Evolutionary conservation across 2,113 vertebrate genomes (phyloP).

Genomic region (Chascanopsetta lugubris): DNA sequence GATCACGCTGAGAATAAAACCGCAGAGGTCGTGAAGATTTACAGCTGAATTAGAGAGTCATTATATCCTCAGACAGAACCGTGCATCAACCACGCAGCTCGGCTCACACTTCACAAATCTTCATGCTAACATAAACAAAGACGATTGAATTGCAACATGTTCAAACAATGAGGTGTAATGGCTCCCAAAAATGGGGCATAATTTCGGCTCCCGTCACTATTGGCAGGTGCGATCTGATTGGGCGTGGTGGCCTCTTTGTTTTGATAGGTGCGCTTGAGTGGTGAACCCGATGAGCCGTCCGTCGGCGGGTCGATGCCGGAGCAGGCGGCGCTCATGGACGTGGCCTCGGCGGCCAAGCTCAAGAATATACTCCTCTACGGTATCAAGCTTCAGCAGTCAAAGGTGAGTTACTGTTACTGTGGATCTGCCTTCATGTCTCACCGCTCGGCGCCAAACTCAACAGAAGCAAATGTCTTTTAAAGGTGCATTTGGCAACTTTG

Average conservation of each 20-base stretch:
- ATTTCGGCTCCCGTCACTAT: slow-evolving; percentile 19
- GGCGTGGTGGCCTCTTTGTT: slow-evolving; percentile 35
- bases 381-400: slow-evolving; percentile 67
- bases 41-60: slow-evolving; percentile 34
- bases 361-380: slow-evolving; percentile 78
- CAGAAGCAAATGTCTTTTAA: slow-evolving; percentile 37
- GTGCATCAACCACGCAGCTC: slow-evolving; percentile 28
- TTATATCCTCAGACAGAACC: slow-evolving; percentile 35
- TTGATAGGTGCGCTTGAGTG: slow-evolving; percentile 73
- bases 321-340: slow-evolving; percentile 53
- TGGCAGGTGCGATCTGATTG: slow-evolving; percentile 39
- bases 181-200: slow-evolving; percentile 4
- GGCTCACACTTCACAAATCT: slow-evolving; percentile 1
- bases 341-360: slow-evolving; percentile 65
- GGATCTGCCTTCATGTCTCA: slow-evolving; percentile 8
- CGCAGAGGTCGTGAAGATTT: slow-evolving; percentile 41
- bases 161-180: slow-evolving; percentile 46
- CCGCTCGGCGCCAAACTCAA: slow-evolving; percentile 37
- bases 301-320: slow-evolving; percentile 32
- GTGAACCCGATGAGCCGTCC: slow-evolving; percentile 39
- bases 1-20: slow-evolving; percentile 39
- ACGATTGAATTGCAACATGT: slow-evolving; percentile 41
- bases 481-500: slow-evolving; percentile 11
- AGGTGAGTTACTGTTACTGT: slow-evolving; percentile 62
- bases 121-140: slow-evolving; percentile 39